Percentiles rank a stretch among this genome's conserved stretches.
Conservation (phyloP, 2,797 vertebrate species). For the Sebastes jordani region DNA sequence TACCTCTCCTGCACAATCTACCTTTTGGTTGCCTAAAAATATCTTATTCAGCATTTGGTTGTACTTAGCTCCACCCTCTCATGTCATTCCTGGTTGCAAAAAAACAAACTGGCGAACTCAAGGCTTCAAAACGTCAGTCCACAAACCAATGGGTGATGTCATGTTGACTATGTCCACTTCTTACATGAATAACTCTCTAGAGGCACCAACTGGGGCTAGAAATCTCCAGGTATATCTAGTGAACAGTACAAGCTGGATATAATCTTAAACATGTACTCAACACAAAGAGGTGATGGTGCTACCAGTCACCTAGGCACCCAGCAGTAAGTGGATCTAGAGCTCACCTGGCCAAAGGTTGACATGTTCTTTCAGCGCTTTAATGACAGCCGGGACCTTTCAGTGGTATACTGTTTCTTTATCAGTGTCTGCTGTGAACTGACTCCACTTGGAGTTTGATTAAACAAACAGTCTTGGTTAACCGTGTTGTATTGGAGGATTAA, state of each 20-base stretch:
- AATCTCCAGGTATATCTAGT: background rate
- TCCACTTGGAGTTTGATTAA: conserved; percentile 50
- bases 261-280: background rate
- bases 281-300: background rate
- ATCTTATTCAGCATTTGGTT: fast-evolving
- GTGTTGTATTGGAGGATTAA: conserved; percentile 37
- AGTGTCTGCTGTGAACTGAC: conserved; percentile 22
- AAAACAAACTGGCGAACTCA: no score
- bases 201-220: background rate
- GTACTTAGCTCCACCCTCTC: no score
- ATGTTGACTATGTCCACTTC: no score
- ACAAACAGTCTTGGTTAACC: conserved; percentile 34
- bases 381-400: conserved; percentile 17
- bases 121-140: no score
- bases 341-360: background rate
- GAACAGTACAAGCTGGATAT: background rate
- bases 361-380: conserved; percentile 10
- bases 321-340: conserved; percentile 5
- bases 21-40: no score
- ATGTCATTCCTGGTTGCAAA: no score
- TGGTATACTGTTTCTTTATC: conserved; percentile 37
- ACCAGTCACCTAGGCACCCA: background rate
- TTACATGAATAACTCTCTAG: background rate
- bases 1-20: no score
- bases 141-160: no score